These are phyloP conservation scores for Sylvilagus floridanus DNA, from an alignment of 2,797 vertebrate species.

Conservation along the genomic window DNA sequence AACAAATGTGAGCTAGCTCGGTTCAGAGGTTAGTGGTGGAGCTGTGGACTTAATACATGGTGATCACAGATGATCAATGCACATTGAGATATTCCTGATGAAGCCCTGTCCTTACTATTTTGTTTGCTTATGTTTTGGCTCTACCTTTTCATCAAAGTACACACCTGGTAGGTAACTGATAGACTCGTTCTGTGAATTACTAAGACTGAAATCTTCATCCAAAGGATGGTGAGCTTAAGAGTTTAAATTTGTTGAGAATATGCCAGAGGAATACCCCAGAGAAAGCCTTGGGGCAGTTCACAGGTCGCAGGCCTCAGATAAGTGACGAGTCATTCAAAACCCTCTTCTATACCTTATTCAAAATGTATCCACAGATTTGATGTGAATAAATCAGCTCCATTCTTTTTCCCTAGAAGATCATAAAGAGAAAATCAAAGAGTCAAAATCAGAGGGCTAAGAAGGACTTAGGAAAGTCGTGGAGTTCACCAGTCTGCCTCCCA, in stretches of 20 bases:
- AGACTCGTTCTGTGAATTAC: background rate
- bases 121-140: slow-evolving; percentile 46
- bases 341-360: slow-evolving; percentile 70
- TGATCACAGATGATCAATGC: slow-evolving; percentile 6
- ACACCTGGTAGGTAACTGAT: background rate
- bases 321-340: slow-evolving; percentile 54
- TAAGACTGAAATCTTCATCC: slow-evolving; percentile 47
- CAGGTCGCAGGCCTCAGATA: slow-evolving; percentile 62
- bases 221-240: slow-evolving; percentile 36
- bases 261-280: slow-evolving; percentile 64
- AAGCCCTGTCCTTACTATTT: background rate
- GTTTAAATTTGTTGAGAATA: slow-evolving; percentile 52
- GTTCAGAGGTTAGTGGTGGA: slow-evolving; percentile 41
- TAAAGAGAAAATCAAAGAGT: slow-evolving; percentile 80
- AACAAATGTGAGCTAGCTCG: background rate
- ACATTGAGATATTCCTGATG: background rate
- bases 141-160: background rate
- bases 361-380: slow-evolving; percentile 75
- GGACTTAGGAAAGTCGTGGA: slow-evolving; percentile 62
- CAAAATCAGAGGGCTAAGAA: slow-evolving; percentile 72
- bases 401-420: slow-evolving; percentile 68
- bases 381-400: slow-evolving; percentile 77
- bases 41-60: slow-evolving; percentile 11
- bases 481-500: slow-evolving; percentile 75
- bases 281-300: slow-evolving; percentile 75